These are phyloP conservation scores for Folsomia manolachei DNA, from an alignment of 2,888 invertebrate genomes.

Conservation along the genomic window DNA sequence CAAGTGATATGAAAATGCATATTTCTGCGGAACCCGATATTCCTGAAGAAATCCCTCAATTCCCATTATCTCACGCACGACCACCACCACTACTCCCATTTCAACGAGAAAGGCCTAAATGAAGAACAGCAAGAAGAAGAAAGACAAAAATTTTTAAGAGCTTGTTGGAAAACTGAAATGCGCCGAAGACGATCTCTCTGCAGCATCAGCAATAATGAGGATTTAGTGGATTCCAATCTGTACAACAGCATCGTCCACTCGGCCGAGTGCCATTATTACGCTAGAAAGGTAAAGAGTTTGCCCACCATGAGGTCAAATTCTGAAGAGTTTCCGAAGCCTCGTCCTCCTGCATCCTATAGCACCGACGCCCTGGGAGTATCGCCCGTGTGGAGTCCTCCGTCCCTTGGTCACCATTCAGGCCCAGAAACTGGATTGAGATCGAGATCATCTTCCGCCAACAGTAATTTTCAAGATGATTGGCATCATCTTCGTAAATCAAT, in stretches of 20 bases:
- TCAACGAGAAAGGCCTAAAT: not conserved
- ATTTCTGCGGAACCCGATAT: not conserved
- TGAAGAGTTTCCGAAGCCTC: not conserved
- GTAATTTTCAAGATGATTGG: not conserved
- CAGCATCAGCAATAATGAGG: not conserved
- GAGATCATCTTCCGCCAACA: not conserved
- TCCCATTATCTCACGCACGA: not conserved
- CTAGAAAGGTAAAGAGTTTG: conserved; percentile 6
- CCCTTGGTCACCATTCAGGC: not conserved
- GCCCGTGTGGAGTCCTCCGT: not conserved
- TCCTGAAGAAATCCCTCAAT: not conserved
- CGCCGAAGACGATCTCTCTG: conserved; percentile 6
- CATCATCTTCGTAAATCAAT: not conserved
- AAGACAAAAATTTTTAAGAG: conserved; percentile 4
- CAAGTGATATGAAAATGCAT: not conserved
- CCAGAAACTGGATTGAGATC: not conserved
- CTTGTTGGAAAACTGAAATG: not conserved
- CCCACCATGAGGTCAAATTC: no score
- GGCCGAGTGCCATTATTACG: not conserved
- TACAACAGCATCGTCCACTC: not conserved
- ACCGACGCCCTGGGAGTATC: not conserved
- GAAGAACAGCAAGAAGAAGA: not conserved
- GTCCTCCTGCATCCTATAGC: not conserved
- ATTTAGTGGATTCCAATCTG: not conserved
- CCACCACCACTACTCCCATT: no score